These are phyloP conservation scores for Cardinalis cardinalis DNA, from an alignment of 2,113 vertebrate genomes.

Conservation along the genomic window DNA sequence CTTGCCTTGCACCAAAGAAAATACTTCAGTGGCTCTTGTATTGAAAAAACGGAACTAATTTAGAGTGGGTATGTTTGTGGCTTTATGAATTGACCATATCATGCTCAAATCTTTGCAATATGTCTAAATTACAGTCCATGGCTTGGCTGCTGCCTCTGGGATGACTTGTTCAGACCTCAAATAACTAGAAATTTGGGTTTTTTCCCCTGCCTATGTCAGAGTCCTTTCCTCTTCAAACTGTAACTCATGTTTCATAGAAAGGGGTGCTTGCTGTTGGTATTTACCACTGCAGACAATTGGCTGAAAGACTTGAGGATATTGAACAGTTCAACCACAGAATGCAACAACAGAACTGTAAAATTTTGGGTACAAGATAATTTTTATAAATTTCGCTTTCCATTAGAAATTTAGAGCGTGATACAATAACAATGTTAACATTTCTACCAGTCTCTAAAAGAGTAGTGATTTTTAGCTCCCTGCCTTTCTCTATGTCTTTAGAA, in stretches of 20 bases:
- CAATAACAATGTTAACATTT: not conserved
- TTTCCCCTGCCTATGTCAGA: not conserved
- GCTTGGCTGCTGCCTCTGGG: not conserved
- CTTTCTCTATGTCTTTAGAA: not conserved
- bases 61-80: not conserved
- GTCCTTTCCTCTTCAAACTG: not conserved
- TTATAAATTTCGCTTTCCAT: not conserved
- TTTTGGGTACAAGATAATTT: not conserved
- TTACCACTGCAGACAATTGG: not conserved
- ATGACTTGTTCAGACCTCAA: not conserved
- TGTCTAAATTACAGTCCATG: not conserved
- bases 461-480: not conserved
- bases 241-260: not conserved
- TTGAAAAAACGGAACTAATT: not conserved
- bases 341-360: not conserved
- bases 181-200: not conserved
- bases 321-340: not conserved
- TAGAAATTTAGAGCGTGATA: not conserved
- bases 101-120: not conserved
- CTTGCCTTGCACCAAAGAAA: not conserved
- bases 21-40: not conserved
- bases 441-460: not conserved
- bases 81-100: not conserved
- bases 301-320: not conserved
- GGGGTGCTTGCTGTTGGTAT: not conserved